Percentiles rank a stretch among this genome's conserved stretches.
Evolutionary conservation across 2,888 invertebrate species (phyloP).

Genomic region (Nemotelus nigrinus): DNA sequence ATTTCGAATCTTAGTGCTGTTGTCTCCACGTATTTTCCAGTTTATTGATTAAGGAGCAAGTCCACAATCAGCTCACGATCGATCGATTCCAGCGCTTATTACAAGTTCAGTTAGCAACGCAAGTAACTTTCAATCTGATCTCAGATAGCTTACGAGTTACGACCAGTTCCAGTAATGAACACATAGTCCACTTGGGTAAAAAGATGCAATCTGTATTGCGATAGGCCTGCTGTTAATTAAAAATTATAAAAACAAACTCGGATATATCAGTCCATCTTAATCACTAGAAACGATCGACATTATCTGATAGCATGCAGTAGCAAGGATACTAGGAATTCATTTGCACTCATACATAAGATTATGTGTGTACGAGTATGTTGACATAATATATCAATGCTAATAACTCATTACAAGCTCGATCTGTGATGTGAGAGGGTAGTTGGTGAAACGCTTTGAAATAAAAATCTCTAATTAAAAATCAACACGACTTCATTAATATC

Average conservation of each 20-base stretch:
- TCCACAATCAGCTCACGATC: no score
- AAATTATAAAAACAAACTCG: background rate
- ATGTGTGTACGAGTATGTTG: background rate
- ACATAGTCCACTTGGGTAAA: no score
- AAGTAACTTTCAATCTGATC: no score
- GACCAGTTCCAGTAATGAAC: no score
- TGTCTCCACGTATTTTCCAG: no score
- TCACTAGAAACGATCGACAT: background rate
- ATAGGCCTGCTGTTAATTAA: background rate
- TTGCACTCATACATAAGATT: no score
- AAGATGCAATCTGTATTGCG: background rate
- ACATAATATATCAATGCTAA: background rate
- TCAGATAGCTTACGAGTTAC: no score
- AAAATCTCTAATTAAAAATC: slow-evolving; percentile 30
- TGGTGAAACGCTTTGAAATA: slow-evolving; percentile 17
- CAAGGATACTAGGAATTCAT: no score
- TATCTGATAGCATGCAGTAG: background rate
- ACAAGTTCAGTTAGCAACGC: no score
- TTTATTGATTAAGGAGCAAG: no score
- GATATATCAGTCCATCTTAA: background rate
- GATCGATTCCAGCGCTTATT: no score
- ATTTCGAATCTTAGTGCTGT: no score
- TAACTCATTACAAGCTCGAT: slow-evolving; percentile 5
- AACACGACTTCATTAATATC: slow-evolving; percentile 35
- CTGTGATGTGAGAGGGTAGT: background rate